Evolutionary conservation across 1,140 invertebrate genomes (phyloP).

Genomic region (Diachasma alloeum): DNA sequence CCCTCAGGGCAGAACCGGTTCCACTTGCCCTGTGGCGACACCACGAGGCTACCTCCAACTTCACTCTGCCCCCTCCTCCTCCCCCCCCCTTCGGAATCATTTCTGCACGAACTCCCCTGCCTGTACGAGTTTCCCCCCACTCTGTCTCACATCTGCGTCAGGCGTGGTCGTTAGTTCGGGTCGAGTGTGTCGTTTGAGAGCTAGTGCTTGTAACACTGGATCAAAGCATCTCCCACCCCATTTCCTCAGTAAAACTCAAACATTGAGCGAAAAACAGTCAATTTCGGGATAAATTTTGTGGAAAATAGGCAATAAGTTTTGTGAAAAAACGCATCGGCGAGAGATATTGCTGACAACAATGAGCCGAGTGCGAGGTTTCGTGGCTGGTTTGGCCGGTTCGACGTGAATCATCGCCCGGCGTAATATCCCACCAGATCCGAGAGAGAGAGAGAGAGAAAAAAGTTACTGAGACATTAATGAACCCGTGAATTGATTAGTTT

Average conservation of each 20-base stretch:
- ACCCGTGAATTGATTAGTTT: too few relatives aligned
- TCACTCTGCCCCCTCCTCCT: not conserved
- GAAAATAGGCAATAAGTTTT: not conserved
- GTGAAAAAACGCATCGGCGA: not conserved
- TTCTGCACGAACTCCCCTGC: not conserved
- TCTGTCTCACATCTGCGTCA: slow-evolving; percentile 48
- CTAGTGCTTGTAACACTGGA: not conserved
- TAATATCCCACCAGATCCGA: not conserved
- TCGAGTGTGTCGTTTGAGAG: not conserved
- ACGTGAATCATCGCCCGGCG: not conserved
- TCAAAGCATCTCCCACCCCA: not conserved
- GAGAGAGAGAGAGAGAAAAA: too few relatives aligned
- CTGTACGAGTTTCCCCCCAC: slow-evolving; percentile 28
- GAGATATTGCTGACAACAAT: slow-evolving; percentile 25
- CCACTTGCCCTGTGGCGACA: not conserved
- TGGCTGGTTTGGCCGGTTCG: slow-evolving; percentile 2
- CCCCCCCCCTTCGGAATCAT: not conserved
- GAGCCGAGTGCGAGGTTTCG: slow-evolving; percentile 6
- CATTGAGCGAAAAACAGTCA: not conserved
- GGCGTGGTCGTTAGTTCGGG: slow-evolving; percentile 49
- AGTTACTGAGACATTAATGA: too few relatives aligned
- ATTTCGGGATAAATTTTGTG: not conserved
- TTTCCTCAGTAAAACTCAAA: not conserved
- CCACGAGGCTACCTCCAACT: not conserved
- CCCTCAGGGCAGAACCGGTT: not conserved